phyloP scores from a whole-genome alignment of 2,888 invertebrate species.

The Ophion costatus region DNA sequence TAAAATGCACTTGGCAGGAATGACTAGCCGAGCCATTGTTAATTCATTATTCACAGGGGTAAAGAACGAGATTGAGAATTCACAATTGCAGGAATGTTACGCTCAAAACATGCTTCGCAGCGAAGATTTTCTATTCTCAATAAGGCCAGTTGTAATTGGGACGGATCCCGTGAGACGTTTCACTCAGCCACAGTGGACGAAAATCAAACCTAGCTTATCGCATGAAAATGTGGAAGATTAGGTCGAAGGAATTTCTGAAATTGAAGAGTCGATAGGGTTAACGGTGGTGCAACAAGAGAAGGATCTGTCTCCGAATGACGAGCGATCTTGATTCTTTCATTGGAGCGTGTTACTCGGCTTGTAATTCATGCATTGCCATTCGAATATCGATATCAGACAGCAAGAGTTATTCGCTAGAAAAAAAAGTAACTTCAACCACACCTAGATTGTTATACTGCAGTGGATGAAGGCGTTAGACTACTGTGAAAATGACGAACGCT shows the following conservation, averaged over 20 bases:
- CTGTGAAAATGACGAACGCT: no score
- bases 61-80: constrained; percentile 28
- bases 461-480: not conserved
- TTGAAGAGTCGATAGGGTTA: not conserved
- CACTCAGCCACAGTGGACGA: not conserved
- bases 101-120: constrained; percentile 55
- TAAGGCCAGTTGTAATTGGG: constrained; percentile 12
- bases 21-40: constrained; percentile 54
- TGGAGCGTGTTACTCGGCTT: constrained; percentile 40
- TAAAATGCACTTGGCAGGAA: constrained; percentile 56
- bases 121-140: constrained; percentile 21
- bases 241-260: not conserved
- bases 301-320: not conserved
- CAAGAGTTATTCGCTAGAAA: constrained; percentile 48
- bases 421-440: constrained; percentile 21
- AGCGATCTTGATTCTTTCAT: constrained; percentile 14
- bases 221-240: not conserved
- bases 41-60: constrained; percentile 60
- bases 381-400: constrained; percentile 34
- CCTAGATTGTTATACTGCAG: constrained; percentile 46
- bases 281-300: constrained; percentile 28
- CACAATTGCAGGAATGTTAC: constrained; percentile 57
- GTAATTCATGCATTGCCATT: constrained; percentile 58
- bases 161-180: constrained; percentile 2
- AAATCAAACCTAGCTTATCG: not conserved